Conservation (phyloP, 2,888 invertebrate species). For the Stenoptilia bipunctidactyla region DNA sequence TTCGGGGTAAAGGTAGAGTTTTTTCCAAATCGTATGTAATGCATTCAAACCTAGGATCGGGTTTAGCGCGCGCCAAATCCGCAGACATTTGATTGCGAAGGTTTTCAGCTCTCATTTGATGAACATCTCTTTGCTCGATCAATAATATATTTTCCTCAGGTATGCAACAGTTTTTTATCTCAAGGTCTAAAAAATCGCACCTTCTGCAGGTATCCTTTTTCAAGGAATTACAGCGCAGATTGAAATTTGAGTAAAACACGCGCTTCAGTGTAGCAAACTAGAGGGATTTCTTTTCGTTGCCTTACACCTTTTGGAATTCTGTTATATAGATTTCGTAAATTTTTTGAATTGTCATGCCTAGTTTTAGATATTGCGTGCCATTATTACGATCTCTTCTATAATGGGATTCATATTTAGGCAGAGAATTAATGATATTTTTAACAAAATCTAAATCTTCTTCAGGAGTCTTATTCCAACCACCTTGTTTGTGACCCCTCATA, state of each 20-base stretch:
- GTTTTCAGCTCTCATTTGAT: too few species aligned
- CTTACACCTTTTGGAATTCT: slow-evolving; percentile 1
- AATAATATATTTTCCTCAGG: too few species aligned
- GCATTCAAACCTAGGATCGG: slow-evolving; percentile 1
- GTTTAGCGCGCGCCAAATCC: slow-evolving; percentile 5
- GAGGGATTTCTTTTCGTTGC: slow-evolving; percentile 1
- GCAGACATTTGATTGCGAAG: background rate
- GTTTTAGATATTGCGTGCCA: slow-evolving; percentile 4
- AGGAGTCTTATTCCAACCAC: slow-evolving; percentile 13
- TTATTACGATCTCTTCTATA: slow-evolving; percentile 12
- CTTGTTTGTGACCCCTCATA: too few species aligned
- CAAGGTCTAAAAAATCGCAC: slow-evolving; percentile 8
- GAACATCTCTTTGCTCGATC: too few species aligned
- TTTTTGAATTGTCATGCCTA: slow-evolving; percentile 4
- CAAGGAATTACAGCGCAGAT: slow-evolving; percentile 11
- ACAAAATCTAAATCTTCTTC: slow-evolving; percentile 12
- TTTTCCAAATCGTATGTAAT: slow-evolving; percentile 7
- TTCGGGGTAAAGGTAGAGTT: slow-evolving; percentile 7
- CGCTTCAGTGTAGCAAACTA: slow-evolving; percentile 9
- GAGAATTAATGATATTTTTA: slow-evolving; percentile 8
- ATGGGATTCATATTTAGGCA: slow-evolving; percentile 12
- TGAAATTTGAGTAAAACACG: slow-evolving; percentile 12
- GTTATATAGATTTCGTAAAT: slow-evolving; percentile 4
- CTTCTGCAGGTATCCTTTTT: too few species aligned
- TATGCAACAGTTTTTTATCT: too few species aligned